phyloP scores from a whole-genome alignment of 1,140 invertebrate genomes.

The Drosophila lacertosa region DNA sequence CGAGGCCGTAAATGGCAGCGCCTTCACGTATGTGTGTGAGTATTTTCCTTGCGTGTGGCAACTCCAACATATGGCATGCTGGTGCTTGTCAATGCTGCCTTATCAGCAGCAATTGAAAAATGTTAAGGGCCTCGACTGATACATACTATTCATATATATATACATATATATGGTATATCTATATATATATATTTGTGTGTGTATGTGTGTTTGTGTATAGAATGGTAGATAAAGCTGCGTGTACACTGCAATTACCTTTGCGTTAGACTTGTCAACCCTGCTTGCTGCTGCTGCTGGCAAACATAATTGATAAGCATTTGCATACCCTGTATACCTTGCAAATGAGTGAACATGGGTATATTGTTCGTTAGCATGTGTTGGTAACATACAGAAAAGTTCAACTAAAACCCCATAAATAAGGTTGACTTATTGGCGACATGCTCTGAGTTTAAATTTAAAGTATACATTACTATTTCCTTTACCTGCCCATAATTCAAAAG shows the following conservation, averaged over 20 bases:
- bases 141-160: neutral
- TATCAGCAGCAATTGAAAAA: constrained; percentile 52
- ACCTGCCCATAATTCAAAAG: too few species aligned
- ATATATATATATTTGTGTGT: constrained; percentile 2
- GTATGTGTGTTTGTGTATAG: neutral
- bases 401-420: too few species aligned
- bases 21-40: constrained; percentile 42
- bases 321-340: too few species aligned
- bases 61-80: constrained; percentile 69
- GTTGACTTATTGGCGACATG: too few species aligned
- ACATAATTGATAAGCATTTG: constrained; percentile 67
- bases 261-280: constrained; percentile 57
- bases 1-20: constrained; percentile 70
- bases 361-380: too few species aligned
- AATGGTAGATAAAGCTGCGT: neutral
- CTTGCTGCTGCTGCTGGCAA: constrained; percentile 15
- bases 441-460: too few species aligned
- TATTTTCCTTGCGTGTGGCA: constrained; percentile 74
- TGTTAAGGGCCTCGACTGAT: constrained; percentile 32
- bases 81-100: constrained; percentile 35
- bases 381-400: too few species aligned
- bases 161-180: neutral
- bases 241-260: constrained; percentile 25
- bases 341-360: too few species aligned
- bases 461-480: too few species aligned